These are phyloP conservation scores for Tanytarsus gracilentus DNA, from an alignment of 2,888 invertebrate genomes.

Conservation along the genomic window DNA sequence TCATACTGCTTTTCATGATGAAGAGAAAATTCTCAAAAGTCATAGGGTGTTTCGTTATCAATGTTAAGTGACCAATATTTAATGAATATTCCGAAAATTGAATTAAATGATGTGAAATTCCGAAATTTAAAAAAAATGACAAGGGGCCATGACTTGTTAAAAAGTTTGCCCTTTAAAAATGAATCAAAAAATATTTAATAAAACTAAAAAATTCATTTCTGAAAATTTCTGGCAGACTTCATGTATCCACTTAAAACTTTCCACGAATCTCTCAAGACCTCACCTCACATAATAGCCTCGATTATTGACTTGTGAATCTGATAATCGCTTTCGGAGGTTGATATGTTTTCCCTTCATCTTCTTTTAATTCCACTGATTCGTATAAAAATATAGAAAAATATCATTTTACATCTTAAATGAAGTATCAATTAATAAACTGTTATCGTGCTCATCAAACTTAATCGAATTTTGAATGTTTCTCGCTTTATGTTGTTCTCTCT, in stretches of 20 bases:
- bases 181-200: too few relatives aligned
- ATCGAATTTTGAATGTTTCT: conserved; percentile 27
- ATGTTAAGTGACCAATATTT: too few relatives aligned
- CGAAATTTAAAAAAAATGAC: too few relatives aligned
- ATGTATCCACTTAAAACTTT: too few relatives aligned
- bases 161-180: too few relatives aligned
- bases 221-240: too few relatives aligned
- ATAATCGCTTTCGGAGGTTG: neutral
- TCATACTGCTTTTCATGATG: conserved; percentile 11
- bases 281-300: neutral
- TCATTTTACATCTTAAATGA: conserved; percentile 12
- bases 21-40: too few relatives aligned
- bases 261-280: neutral
- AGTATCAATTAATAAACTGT: conserved; percentile 27
- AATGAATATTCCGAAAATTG: too few relatives aligned
- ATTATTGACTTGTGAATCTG: neutral
- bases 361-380: conserved; percentile 8
- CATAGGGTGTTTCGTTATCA: neutral
- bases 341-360: neutral
- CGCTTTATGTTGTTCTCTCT: neutral
- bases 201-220: too few relatives aligned
- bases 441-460: conserved; percentile 23
- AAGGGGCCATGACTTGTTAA: too few relatives aligned
- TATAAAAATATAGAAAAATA: conserved; percentile 3
- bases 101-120: too few relatives aligned